These are phyloP conservation scores for Penelope pileata DNA, from an alignment of 2,113 vertebrate species.

Conservation along the genomic window DNA sequence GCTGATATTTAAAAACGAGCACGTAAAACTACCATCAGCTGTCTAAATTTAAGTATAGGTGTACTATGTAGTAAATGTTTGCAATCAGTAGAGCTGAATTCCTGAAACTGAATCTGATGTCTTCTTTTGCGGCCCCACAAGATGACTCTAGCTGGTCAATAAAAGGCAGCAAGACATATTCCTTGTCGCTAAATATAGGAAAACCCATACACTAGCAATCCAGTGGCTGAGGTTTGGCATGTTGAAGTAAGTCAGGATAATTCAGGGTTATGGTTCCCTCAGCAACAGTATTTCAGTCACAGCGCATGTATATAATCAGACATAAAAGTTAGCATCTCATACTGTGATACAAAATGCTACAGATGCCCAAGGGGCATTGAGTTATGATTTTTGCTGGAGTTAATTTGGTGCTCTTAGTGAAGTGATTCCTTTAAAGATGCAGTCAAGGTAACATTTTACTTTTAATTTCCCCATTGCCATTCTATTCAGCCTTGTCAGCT, in stretches of 20 bases:
- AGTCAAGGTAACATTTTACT: constrained; percentile 41
- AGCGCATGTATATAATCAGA: neutral
- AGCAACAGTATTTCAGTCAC: constrained; percentile 4
- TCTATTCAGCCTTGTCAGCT: constrained; percentile 27
- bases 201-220: neutral
- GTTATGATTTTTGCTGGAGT: constrained; percentile 33
- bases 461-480: neutral
- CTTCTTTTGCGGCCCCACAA: neutral
- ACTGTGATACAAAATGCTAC: constrained; percentile 14
- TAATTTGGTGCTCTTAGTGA: constrained; percentile 30
- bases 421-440: constrained; percentile 25
- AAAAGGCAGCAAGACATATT: neutral
- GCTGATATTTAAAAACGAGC: neutral
- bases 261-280: constrained; percentile 37
- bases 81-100: neutral
- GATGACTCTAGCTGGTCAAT: neutral
- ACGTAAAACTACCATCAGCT: neutral
- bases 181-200: neutral
- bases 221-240: neutral
- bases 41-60: neutral
- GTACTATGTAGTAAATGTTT: neutral
- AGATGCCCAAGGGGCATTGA: neutral
- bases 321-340: neutral
- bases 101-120: neutral
- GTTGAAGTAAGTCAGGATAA: constrained; percentile 18